Evolutionary conservation across 1,140 invertebrate genomes (phyloP), one percentile per base, ranked within the genome.

Genomic region (Adoxophyes honmai): DNA sequence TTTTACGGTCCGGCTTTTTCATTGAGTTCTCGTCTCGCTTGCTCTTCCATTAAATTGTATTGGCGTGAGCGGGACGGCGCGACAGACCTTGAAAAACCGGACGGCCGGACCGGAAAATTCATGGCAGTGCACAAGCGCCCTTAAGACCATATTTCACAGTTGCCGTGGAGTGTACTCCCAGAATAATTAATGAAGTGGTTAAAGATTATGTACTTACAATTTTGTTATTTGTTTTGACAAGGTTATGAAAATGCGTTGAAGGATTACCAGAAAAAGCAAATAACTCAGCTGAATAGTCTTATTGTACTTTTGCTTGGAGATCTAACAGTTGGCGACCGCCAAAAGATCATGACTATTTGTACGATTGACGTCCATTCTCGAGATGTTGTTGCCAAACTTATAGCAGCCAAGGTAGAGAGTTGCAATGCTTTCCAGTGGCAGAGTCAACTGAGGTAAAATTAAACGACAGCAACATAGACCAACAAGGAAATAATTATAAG

Each of bases 321-420:
- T 65, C 85, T 98, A 38, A 93, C 92, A 0, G 86, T 91, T 3
- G 94, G 94, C n/a, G 95, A 98, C 73, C 91, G 97, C 1, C 96
- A 98, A 83, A 98, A 98, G 84, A 97, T 98, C 65, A 98, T 97
- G 95, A 98, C 97, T 0, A 95, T 98, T 64, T 98, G 97, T 89
- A 98, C 97, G 0, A 97, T 98, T 71, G 97, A 98, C 78, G 97
- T 98, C 0, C 94, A 96, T 71, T 95, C 95, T 9, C 90, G 97
- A 73, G 97, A 98, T 79, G 96, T 98, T 9, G 95, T 98, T 0
- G 92, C 92, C 0, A 97, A 96, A 77, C 92, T 98, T 70, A 96
- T 98, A 55, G 58, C 88, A 0, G 91, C 92, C 37, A 97, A 96
- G 85, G 94, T 97, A 0, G 96, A 98, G 74, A 93, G 91, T 58